Evolutionary conservation across 2,888 invertebrate genomes (phyloP), one percentile per base, ranked within the genome.

Genomic region (Ceraclea dissimilis): DNA sequence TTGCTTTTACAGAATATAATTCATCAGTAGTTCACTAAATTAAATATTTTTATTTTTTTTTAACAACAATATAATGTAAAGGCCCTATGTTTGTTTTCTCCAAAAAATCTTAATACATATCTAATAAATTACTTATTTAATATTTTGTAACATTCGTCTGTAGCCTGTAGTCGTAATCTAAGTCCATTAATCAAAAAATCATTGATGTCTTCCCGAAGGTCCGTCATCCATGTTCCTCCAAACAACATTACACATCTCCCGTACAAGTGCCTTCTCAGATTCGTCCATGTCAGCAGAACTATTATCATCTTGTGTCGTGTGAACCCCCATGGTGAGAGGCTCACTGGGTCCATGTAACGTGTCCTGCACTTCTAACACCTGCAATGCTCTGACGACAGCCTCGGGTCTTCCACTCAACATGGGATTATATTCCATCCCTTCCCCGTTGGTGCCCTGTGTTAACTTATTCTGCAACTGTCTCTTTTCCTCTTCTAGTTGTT

Each of bases 211-310:
- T 13, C 53, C 55, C 48, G 85, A 83, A n/a, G 90, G 88, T 47
- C 83, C 88, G 65, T 91, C 90, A 71, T 93, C 93, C 54, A 93
- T 72, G 72, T 93, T 93, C 61, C 92, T 83, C 92, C 92, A 93
- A 44, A 93, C 93, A 51, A 93, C 93, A 74, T 95, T 94, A 74
- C 94, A 95, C 94, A 95, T 94, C 76, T 95, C 94, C 65, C 93
- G 80, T 50, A 95, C 91, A 54, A 95, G 79, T 2, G 94, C 94
- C 69, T 93, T 93, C 70, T 94, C 94, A 16, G 91, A 90, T 65
- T 93, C 88, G 66, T 90, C 87, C 79, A 84, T 82, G 69, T 83
- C 87, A 61, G 83, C 80, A 1, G 79, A 76, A 17, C 59, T 58
- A 47, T 61, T 56, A 43, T 64, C 62, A 31, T 70, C 69, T 19